These are phyloP conservation scores for Lophius americanus DNA, from an alignment of 2,797 vertebrate genomes.

Conservation along the genomic window DNA sequence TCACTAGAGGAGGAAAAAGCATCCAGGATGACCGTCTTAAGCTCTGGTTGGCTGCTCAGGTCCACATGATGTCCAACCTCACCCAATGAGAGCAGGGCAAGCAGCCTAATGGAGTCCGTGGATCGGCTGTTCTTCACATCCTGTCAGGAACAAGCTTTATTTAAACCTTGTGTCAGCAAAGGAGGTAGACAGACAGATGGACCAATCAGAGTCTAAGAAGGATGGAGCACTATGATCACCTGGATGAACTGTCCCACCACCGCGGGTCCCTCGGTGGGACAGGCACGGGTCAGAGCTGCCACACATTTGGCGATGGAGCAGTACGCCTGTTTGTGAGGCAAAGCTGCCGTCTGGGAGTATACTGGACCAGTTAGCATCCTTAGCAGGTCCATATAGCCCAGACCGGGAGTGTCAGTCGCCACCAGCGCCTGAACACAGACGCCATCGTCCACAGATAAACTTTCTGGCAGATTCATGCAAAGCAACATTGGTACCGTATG, in stretches of 20 bases:
- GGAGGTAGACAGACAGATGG: background rate
- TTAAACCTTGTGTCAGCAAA: background rate
- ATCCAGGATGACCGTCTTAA: slow-evolving; percentile 96
- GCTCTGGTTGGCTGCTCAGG: slow-evolving; percentile 95
- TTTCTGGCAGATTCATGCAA: background rate
- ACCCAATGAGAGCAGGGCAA: slow-evolving; percentile 95
- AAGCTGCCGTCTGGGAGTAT: slow-evolving; percentile 92
- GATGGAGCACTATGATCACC: slow-evolving; percentile 39
- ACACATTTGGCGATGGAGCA: slow-evolving; percentile 99
- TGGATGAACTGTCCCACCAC: slow-evolving; percentile 99
- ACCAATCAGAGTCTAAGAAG: no score
- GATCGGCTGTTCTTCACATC: slow-evolving; percentile 99
- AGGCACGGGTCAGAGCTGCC: slow-evolving; percentile 95
- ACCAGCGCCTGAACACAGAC: slow-evolving; percentile 87
- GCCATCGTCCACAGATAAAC: slow-evolving; percentile 1
- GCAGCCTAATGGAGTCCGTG: slow-evolving; percentile 96
- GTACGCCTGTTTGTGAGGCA: slow-evolving; percentile 98
- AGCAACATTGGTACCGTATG: no score
- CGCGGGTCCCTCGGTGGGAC: slow-evolving; percentile 94
- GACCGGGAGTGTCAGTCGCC: slow-evolving; percentile 89
- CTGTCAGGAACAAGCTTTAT: slow-evolving; percentile 24
- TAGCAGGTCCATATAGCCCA: slow-evolving; percentile 98
- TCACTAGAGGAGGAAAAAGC: slow-evolving; percentile 98
- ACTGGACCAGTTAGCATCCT: slow-evolving; percentile 97
- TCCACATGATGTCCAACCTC: slow-evolving; percentile 99